Conservation (phyloP, 2,797 vertebrate genomes). For the Poecilia picta region DNA sequence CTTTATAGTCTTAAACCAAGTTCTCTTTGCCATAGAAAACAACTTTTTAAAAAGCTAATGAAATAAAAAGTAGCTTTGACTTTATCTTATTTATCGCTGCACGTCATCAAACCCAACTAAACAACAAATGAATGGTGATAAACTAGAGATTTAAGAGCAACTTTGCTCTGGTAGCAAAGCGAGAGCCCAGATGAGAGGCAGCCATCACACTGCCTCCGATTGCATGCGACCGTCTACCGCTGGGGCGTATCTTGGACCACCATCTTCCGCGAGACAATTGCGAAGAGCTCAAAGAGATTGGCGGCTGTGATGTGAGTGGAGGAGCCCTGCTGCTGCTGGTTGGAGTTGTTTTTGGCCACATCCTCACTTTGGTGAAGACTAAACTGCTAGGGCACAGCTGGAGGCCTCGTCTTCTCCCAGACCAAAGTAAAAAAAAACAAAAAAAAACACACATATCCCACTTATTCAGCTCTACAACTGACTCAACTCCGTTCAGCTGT, state of each 20-base stretch:
- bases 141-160: conserved; percentile 14
- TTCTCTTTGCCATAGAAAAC: conserved; percentile 1
- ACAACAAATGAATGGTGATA: conserved; percentile 18
- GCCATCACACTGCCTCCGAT: neutral
- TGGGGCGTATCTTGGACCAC: conserved; percentile 55
- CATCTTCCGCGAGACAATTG: conserved; percentile 67
- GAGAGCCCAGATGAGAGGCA: conserved; percentile 1
- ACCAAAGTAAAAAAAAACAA: neutral
- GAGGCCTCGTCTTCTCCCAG: conserved; percentile 38
- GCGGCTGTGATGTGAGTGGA: conserved; percentile 66
- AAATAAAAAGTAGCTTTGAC: conserved; percentile 44
- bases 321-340: conserved; percentile 63
- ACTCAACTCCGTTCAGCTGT: conserved; percentile 40
- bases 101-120: conserved; percentile 25
- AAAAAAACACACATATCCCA: neutral
- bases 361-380: conserved; percentile 56
- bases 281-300: conserved; percentile 72
- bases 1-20: conserved; percentile 6
- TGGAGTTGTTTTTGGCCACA: conserved; percentile 71
- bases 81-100: conserved; percentile 8
- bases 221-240: conserved; percentile 22
- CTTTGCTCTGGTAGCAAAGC: conserved; percentile 27
- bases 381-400: conserved; percentile 64
- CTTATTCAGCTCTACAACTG: conserved; percentile 25
- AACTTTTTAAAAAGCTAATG: neutral